A percentile compares a stretch with the other conserved stretches of the same genome.
phyloP scores from a whole-genome alignment of 1,140 invertebrate species.

The Tenebrio molitor region DNA sequence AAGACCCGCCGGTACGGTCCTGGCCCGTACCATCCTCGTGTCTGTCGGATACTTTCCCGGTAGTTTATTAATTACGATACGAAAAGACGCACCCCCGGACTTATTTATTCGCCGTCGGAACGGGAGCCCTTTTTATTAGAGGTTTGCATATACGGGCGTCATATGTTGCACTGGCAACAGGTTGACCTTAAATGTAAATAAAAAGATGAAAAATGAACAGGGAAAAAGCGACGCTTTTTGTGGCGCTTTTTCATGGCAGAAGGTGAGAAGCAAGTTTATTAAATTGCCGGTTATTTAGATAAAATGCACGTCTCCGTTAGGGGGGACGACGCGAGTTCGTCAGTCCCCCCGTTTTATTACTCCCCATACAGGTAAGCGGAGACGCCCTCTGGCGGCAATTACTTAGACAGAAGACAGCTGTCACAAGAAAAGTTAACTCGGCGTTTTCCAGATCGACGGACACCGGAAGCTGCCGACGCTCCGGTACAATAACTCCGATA shows the following conservation, averaged over 20 bases:
- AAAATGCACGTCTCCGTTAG: slow-evolving; percentile 36
- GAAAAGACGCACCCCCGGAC: background rate
- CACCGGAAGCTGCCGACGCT: background rate
- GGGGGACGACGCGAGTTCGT: slow-evolving; percentile 6
- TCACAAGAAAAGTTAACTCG: background rate
- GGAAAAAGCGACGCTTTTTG: slow-evolving; percentile 26
- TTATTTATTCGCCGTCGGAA: background rate
- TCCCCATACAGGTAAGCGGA: slow-evolving; percentile 14
- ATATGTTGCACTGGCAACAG: slow-evolving; percentile 37
- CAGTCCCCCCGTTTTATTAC: slow-evolving; percentile 32
- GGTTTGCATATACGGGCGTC: slow-evolving; percentile 14
- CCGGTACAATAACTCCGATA: too few species aligned
- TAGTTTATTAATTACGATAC: slow-evolving; percentile 7
- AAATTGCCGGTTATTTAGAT: slow-evolving; percentile 35
- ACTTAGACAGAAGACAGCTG: background rate
- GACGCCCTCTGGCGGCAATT: slow-evolving; percentile 20
- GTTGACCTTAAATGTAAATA: slow-evolving; percentile 40
- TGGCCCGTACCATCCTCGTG: slow-evolving; percentile 54
- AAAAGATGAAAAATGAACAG: slow-evolving; percentile 36
- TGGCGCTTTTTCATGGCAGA: slow-evolving; percentile 30
- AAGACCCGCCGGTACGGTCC: slow-evolving; percentile 35
- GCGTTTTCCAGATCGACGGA: background rate
- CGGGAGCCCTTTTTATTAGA: slow-evolving; percentile 6
- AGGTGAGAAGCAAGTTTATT: slow-evolving; percentile 39
- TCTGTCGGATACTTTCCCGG: slow-evolving; percentile 25